phyloP scores from a whole-genome alignment of 2,113 vertebrate species.

The Myocastor coypus region DNA sequence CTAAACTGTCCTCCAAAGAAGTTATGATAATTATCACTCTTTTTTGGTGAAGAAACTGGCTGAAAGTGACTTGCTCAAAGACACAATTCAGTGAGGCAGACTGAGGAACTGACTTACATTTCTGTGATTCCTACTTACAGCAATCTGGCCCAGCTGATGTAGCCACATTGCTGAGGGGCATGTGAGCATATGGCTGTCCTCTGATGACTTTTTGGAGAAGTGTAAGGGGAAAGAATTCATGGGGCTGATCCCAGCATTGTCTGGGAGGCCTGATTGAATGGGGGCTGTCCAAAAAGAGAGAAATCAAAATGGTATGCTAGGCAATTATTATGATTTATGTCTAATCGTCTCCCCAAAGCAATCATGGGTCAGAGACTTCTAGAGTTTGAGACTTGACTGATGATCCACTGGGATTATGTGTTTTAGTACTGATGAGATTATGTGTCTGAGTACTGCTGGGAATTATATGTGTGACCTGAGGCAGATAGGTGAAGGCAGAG shows the following conservation, averaged over 20 bases:
- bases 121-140: neutral
- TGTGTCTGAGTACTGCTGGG: too few species aligned
- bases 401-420: too few species aligned
- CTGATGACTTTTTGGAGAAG: neutral
- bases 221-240: neutral
- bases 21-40: constrained; percentile 34
- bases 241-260: neutral
- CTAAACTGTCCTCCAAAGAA: constrained; percentile 10
- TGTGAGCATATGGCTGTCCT: neutral
- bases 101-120: neutral
- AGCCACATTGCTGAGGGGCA: neutral
- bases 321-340: too few species aligned
- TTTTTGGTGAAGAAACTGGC: constrained; percentile 43
- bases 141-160: neutral
- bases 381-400: too few species aligned
- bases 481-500: too few species aligned
- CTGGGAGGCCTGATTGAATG: neutral
- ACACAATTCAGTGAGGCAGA: neutral
- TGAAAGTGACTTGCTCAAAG: neutral
- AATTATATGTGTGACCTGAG: too few species aligned
- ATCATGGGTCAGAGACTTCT: too few species aligned
- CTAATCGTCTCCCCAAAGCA: too few species aligned
- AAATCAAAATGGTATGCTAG: neutral
- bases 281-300: neutral
- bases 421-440: too few species aligned